A percentile compares a stretch with the other conserved stretches of the same genome.
These are phyloP conservation scores for Virgularia gustaviana DNA, from an alignment of 92 coral and sea anemone genomes.

Conservation along the genomic window DNA sequence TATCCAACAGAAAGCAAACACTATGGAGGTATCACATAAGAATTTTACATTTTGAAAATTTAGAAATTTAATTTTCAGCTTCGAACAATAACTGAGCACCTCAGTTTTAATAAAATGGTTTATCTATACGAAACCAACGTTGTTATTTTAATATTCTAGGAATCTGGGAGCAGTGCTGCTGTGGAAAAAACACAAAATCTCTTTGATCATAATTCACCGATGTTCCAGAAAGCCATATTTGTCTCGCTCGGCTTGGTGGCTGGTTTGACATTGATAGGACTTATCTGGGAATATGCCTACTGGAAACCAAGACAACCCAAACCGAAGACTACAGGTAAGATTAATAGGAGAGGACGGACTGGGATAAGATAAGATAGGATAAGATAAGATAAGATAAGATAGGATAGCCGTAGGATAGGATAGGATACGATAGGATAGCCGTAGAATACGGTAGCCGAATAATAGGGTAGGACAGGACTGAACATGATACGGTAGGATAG, in stretches of 20 bases:
- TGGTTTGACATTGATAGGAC: slow-evolving; percentile 84
- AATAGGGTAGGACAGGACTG: neutral
- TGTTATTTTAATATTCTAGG: slow-evolving; percentile 52
- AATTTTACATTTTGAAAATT: neutral
- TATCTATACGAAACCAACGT: too few relatives aligned
- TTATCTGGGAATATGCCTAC: slow-evolving; percentile 95
- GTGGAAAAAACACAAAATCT: slow-evolving; percentile 90
- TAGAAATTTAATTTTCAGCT: neutral
- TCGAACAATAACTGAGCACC: neutral
- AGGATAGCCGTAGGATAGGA: neutral
- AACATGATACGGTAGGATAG: neutral
- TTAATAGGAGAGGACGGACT: neutral
- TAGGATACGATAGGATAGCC: neutral
- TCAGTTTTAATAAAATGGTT: neutral
- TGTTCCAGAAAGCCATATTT: slow-evolving; percentile 82
- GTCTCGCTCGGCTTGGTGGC: slow-evolving; percentile 87
- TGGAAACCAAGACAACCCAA: slow-evolving; percentile 98
- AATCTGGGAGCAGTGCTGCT: slow-evolving; percentile 86
- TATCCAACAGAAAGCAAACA: slow-evolving; percentile 71
- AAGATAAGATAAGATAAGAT: neutral
- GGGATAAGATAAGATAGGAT: neutral
- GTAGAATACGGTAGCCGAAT: too few relatives aligned
- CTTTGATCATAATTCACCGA: slow-evolving; percentile 91
- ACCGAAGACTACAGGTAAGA: slow-evolving; percentile 78
- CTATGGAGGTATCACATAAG: slow-evolving; percentile 99